Conservation (phyloP, 2,797 vertebrate species). For the Ibycter americanus region DNA sequence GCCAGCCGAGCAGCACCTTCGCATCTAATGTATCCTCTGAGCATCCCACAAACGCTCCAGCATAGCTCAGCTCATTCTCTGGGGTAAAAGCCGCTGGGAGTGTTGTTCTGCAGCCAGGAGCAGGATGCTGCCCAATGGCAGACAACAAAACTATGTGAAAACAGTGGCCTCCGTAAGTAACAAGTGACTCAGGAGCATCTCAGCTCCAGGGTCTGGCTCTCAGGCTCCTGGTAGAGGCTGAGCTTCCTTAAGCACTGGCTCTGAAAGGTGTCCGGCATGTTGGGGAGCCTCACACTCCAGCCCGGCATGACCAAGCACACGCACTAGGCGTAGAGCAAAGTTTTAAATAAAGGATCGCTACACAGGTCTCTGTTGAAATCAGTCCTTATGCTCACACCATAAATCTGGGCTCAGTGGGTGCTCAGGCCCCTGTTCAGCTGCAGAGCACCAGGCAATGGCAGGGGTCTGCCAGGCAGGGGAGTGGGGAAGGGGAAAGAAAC, state of each 20-base stretch:
- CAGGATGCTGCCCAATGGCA: not conserved
- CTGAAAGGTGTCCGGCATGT: not conserved
- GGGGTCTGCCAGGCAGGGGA: not conserved
- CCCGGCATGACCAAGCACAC: accelerated
- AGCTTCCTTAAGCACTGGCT: not conserved
- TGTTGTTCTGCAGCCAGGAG: not conserved
- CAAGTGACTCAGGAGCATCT: not conserved
- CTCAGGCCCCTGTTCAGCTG: not conserved
- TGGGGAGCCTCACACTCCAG: not conserved
- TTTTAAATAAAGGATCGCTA: not conserved
- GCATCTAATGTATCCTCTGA: not conserved
- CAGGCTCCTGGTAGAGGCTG: not conserved
- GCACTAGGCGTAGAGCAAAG: not conserved
- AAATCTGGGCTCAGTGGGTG: not conserved
- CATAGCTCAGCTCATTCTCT: not conserved
- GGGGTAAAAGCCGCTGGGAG: accelerated
- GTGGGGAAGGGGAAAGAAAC: not conserved
- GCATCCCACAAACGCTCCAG: not conserved
- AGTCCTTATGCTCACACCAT: not conserved
- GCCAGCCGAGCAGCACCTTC: not conserved
- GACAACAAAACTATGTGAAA: not conserved
- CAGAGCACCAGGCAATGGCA: not conserved
- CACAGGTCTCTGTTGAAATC: not conserved
- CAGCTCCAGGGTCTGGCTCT: not conserved
- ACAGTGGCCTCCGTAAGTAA: not conserved